These are phyloP conservation scores for Amia ocellicauda DNA, from an alignment of 2,113 vertebrate genomes.

Conservation along the genomic window DNA sequence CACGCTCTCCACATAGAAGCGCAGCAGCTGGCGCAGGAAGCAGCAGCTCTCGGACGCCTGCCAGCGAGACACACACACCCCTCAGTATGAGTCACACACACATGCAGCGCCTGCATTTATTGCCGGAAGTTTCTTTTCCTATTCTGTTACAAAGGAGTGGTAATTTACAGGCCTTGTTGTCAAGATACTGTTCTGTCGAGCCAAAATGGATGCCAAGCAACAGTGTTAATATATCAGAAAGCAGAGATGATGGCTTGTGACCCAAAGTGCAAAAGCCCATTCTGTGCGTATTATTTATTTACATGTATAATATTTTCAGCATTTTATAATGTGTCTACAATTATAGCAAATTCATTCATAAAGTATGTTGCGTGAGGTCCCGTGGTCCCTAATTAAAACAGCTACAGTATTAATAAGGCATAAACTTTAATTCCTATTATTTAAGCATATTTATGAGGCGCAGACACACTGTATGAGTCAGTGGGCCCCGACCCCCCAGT, in stretches of 20 bases:
- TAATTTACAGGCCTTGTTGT: background rate
- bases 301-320: no score
- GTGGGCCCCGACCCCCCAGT: no score
- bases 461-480: no score
- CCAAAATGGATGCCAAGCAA: background rate
- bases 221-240: background rate
- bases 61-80: slow-evolving; percentile 7
- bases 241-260: no score
- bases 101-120: background rate
- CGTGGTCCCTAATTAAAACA: background rate
- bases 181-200: background rate
- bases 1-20: slow-evolving; percentile 83
- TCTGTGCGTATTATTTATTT: no score
- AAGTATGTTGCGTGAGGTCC: background rate
- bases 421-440: background rate
- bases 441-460: background rate
- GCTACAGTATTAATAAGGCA: background rate
- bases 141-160: background rate
- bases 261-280: no score
- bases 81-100: background rate
- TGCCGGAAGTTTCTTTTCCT: background rate
- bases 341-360: background rate
- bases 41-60: slow-evolving; percentile 79
- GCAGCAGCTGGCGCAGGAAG: slow-evolving; percentile 69
- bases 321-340: no score